Percentiles rank a stretch among this genome's conserved stretches.
Conservation (phyloP, 2,797 vertebrate genomes). For the Pogonophryne albipinna region DNA sequence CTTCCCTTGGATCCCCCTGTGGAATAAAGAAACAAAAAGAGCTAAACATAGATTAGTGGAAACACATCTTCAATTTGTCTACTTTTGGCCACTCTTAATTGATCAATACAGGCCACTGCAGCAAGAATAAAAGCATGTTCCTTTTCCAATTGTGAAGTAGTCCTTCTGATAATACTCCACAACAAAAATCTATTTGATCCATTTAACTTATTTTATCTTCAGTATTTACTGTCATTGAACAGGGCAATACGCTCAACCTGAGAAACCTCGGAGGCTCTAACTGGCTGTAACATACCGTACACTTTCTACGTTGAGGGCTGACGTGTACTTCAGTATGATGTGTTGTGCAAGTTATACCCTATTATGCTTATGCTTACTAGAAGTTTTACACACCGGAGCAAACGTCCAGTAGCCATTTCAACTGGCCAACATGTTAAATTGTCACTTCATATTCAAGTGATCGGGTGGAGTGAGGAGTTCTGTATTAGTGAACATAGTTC, state of each 20-base stretch:
- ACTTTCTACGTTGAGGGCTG: not conserved
- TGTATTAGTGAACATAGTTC: not conserved
- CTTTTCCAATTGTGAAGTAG: not conserved
- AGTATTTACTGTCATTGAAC: not conserved
- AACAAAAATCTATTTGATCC: not conserved
- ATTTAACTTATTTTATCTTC: not conserved
- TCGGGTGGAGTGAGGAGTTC: not conserved
- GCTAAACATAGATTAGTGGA: constrained; percentile 12
- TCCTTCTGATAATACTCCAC: not conserved
- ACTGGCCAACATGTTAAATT: not conserved
- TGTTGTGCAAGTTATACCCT: not conserved
- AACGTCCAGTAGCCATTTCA: not conserved
- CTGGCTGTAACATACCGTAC: not conserved
- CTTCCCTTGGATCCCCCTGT: constrained; percentile 91
- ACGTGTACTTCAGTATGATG: not conserved
- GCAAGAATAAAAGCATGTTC: constrained; percentile 2
- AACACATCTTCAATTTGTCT: not conserved
- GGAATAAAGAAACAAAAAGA: constrained; percentile 61
- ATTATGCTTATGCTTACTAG: not conserved
- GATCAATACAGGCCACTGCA: constrained; percentile 16
- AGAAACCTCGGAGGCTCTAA: not conserved
- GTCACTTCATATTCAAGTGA: not conserved
- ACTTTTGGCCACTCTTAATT: constrained; percentile 1
- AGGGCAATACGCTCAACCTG: not conserved
- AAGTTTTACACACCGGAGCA: not conserved